Evolutionary conservation across 2,888 invertebrate species (phyloP).

Genomic region (Lymantria monacha): DNA sequence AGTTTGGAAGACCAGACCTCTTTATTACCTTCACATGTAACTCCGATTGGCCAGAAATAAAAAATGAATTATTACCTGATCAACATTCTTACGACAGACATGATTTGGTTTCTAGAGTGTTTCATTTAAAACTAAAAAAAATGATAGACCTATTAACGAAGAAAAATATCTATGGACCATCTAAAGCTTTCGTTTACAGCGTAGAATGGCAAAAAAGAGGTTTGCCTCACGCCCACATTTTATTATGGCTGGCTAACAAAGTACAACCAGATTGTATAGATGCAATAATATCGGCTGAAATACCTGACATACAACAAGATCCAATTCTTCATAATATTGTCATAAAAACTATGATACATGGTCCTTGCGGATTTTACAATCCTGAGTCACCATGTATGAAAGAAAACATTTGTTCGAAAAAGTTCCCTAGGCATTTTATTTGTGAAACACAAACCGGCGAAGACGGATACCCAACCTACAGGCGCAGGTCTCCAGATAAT

Average conservation of each 20-base stretch:
- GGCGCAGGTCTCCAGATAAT: conserved; percentile 10
- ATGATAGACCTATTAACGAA: conserved; percentile 21
- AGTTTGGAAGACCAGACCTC: conserved; percentile 28
- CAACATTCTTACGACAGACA: conserved; percentile 11
- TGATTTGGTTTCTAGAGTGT: conserved; percentile 21
- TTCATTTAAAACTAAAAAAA: conserved; percentile 29
- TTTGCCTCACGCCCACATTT: conserved; percentile 21
- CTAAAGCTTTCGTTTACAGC: conserved; percentile 10
- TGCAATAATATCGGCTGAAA: conserved; percentile 14
- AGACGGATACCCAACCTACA: conserved; percentile 18
- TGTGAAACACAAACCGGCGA: conserved; percentile 40
- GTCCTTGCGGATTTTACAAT: conserved; percentile 16
- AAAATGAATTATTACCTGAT: conserved; percentile 12
- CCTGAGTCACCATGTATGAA: conserved; percentile 34
- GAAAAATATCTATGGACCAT: conserved; percentile 19
- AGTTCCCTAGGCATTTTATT: conserved; percentile 28
- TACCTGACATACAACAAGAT: conserved; percentile 13
- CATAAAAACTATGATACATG: conserved; percentile 14
- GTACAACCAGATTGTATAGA: conserved; percentile 20
- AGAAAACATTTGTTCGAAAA: conserved; percentile 45
- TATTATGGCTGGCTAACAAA: conserved; percentile 20
- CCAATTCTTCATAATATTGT: conserved; percentile 6
- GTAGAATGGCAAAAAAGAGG: conserved; percentile 30
- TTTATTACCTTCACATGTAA: conserved; percentile 9
- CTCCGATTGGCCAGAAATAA: conserved; percentile 30